Conservation (phyloP, 1,140 invertebrate species). For the Drosophila simulans region DNA sequence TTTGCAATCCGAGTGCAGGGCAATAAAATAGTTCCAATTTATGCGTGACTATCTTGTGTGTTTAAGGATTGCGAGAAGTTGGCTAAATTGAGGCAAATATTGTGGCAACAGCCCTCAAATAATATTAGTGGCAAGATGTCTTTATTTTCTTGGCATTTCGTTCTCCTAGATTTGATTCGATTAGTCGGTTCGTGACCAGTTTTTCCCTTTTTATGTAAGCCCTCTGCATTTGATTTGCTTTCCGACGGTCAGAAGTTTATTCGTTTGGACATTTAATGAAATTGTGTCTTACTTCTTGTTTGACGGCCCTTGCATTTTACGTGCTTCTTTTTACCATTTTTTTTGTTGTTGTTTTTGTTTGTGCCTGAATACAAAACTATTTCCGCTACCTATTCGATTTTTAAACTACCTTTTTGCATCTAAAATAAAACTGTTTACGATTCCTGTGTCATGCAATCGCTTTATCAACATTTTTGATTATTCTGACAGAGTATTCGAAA, state of each 20-base stretch:
- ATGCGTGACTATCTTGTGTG: slow-evolving; percentile 13
- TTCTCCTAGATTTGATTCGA: slow-evolving; percentile 41
- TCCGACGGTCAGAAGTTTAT: slow-evolving; percentile 21
- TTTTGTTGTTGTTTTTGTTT: not conserved
- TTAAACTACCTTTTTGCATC: not conserved
- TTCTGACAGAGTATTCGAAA: slow-evolving; percentile 24
- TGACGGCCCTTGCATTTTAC: not conserved
- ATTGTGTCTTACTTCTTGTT: slow-evolving; percentile 6
- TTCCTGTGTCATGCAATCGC: slow-evolving; percentile 4
- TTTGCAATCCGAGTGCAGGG: slow-evolving; percentile 60
- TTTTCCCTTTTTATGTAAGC: not conserved
- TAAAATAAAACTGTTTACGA: slow-evolving; percentile 1
- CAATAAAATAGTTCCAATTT: slow-evolving; percentile 39
- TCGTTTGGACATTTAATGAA: slow-evolving; percentile 21
- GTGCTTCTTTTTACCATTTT: not conserved
- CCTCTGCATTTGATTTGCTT: slow-evolving; percentile 20
- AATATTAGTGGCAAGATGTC: slow-evolving; percentile 31
- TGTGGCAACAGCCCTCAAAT: slow-evolving; percentile 16
- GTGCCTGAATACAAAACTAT: not conserved
- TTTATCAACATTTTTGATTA: slow-evolving; percentile 29
- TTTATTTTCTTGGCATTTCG: slow-evolving; percentile 25
- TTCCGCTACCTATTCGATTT: not conserved
- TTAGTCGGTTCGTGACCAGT: slow-evolving; percentile 33
- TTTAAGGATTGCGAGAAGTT: not conserved
- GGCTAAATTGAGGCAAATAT: slow-evolving; percentile 19